Base-by-base conservation (phyloP, 2,888 invertebrate genomes). In the Sarcophaga subvicina region DNA sequence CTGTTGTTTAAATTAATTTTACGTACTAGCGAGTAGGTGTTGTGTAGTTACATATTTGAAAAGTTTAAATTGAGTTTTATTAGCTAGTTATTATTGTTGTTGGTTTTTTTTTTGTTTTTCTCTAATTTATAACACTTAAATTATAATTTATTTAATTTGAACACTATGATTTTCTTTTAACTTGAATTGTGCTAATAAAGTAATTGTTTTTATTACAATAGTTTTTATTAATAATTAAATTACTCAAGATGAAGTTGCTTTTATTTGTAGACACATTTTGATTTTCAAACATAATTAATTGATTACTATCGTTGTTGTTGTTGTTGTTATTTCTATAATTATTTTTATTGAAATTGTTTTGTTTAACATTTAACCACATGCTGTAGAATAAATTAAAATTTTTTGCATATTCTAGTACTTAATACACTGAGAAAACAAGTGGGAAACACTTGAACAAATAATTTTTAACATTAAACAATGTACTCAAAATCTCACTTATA, bases 221-320 rank as follows among this genome's bases (percentile, higher is more conserved):
- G 37, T 37, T 37, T 37, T 37, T 86, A 70, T 45, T 47, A 71
- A 60, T 75, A 60, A 63, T 45, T 70, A 71, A 71, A 54, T 54
- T 54, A 54, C 17, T 54, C 12, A 54, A 54, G 17, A 54, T 54
- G 17, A 54, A 17, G 54, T 54, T 54, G 54, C 14, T 54, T 12
- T 54, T 86, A 49, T 75, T 77, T 66, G 49, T 75, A 72, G 59
- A 77, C 66, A 60, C 45, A 70, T 78, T 76, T 79, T 79, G 76
- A 64, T 76, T 84, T 79, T 84, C 27, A 79, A 82, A 79, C 67
- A 71, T 75, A n/a, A n/a, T 81, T 81, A 81, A 63, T 81, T 80
- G 66, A 69, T 81, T 75, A n/a, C 71, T 64, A 60, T 75, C 78
- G 64, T 79, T 81, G 70, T 54, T 79, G 20, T 66, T 64, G 63